Evolutionary conservation across 2,888 invertebrate species (phyloP), one percentile per base, ranked within the genome.

Genomic region (Mimachlamys varia): DNA sequence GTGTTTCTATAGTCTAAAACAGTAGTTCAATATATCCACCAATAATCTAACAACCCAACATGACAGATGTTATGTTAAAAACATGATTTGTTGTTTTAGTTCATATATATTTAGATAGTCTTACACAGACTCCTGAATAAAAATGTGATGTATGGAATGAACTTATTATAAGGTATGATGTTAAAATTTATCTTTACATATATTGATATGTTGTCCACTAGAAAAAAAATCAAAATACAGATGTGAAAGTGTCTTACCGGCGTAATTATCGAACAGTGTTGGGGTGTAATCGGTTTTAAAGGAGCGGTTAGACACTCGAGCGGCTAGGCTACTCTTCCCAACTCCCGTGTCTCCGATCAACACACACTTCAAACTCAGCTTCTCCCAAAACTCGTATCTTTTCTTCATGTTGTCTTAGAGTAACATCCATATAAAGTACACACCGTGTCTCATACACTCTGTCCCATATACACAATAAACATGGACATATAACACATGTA

Each of bases 181-280:
- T 44, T 44, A 7, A 53, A 50, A 53, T 10, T 17, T 53, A 53
- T 53, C 19, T 50, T 12, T 53, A 19, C 19, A 53, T 17, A 19
- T 10, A 53, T 53, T 1, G 1, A 53, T 17, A 10, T 53, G 15
- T 53, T 12, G 5, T 13, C 53, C 50, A 50, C 7, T 50, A 12
- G 7, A 50, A 12, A 7, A 50, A 7, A 50, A 12, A 12, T 50
- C 7, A 12, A 12, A 50, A 7, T 7, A 15, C 7, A 50, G 19
- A 58, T 58, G 19, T 58, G 58, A 58, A 58, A 53, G 12, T 53
- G 49, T 91, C 92, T 92, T 94, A 95, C 95, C 95, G 89, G 94
- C 94, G 93, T 94, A 95, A 91, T 95, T 95, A 91, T 95, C 95
- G 89, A 95, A 95, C 88, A 94, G 92, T 0, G 95, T 95, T 12